Conservation (phyloP, 2,797 vertebrate genomes). For the Remorina albescens region DNA sequence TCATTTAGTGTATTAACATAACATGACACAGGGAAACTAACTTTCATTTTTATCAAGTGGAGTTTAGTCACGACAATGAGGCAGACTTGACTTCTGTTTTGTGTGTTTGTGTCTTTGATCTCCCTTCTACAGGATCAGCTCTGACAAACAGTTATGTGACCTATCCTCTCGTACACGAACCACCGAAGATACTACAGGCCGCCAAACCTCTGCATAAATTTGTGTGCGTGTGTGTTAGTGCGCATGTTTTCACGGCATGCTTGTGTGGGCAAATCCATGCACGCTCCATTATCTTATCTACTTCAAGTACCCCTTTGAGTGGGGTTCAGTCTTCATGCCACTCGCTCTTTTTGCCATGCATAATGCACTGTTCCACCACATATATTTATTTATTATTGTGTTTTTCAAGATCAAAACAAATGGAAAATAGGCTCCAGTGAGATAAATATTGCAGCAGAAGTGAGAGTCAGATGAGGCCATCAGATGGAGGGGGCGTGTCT, state of each 20-base stretch:
- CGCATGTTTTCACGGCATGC: neutral
- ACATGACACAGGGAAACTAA: conserved; percentile 9
- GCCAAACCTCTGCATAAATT: conserved; percentile 42
- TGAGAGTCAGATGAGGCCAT: conserved; percentile 44
- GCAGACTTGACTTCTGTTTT: neutral
- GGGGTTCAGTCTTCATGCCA: conserved; percentile 50
- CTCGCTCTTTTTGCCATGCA: conserved; percentile 59
- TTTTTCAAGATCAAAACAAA: conserved; percentile 76
- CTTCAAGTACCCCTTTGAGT: conserved; percentile 57
- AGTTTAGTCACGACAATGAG: conserved; percentile 19
- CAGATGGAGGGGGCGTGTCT: conserved; percentile 41
- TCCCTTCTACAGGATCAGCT: conserved; percentile 34
- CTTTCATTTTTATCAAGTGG: conserved; percentile 28
- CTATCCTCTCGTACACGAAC: conserved; percentile 35
- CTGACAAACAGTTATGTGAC: conserved; percentile 39
- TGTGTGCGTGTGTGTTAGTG: neutral
- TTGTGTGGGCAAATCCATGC: conserved; percentile 35
- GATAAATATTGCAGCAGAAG: conserved; percentile 62
- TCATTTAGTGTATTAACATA: neutral
- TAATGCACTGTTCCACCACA: conserved; percentile 68
- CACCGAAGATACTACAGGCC: conserved; percentile 57
- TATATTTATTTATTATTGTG: conserved; percentile 74
- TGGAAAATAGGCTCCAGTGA: conserved; percentile 55
- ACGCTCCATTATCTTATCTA: conserved; percentile 64
- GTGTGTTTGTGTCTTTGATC: conserved; percentile 47